phyloP scores from a whole-genome alignment of 2,113 vertebrate species.

The Solenodon paradoxus region DNA sequence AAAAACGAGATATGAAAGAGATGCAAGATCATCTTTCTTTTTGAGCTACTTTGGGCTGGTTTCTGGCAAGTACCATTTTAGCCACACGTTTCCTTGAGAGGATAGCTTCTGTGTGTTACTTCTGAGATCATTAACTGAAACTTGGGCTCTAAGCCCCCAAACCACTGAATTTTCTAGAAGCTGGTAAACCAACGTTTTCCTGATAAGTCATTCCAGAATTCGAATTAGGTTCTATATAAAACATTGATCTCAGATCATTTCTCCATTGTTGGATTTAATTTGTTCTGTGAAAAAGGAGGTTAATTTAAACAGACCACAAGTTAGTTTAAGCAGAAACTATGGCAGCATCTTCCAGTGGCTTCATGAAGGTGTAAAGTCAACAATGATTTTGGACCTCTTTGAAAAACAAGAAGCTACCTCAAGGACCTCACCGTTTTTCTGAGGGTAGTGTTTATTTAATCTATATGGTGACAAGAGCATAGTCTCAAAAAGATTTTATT shows the following conservation, averaged over 20 bases:
- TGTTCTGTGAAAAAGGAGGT: neutral
- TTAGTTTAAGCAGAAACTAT: neutral
- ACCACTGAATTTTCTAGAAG: conserved; percentile 51
- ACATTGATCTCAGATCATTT: neutral
- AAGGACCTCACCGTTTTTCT: neutral
- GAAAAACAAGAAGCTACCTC: neutral
- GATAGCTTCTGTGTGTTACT: conserved; percentile 60
- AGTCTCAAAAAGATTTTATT: neutral
- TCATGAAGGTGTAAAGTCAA: neutral
- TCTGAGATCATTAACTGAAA: conserved; percentile 63
- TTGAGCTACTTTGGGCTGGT: neutral
- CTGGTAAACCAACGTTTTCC: conserved; percentile 42
- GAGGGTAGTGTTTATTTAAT: neutral
- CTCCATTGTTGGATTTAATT: neutral
- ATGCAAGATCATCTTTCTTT: neutral
- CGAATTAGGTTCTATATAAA: conserved; percentile 37
- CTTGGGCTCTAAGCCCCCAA: conserved; percentile 38
- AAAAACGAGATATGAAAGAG: conserved; percentile 36
- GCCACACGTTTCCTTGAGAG: conserved; percentile 26
- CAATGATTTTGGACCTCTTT: neutral
- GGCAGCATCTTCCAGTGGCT: neutral
- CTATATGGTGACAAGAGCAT: neutral
- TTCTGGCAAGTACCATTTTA: neutral
- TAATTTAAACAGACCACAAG: neutral
- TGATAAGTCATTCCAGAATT: conserved; percentile 29